Evolutionary conservation across 1,140 invertebrate genomes (phyloP).

Genomic region (Magallana angulata): DNA sequence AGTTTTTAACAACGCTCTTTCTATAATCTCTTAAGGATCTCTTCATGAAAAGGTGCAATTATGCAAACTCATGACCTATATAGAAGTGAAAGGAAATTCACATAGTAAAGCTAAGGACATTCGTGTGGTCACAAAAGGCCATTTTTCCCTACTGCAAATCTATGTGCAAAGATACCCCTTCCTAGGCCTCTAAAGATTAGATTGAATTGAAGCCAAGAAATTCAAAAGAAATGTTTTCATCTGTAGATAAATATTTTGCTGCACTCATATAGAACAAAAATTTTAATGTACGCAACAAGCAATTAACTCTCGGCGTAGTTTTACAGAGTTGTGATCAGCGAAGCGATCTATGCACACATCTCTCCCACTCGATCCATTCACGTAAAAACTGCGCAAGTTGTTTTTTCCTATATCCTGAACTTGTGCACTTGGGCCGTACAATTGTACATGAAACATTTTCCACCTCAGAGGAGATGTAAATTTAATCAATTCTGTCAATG

Average conservation of each 20-base stretch:
- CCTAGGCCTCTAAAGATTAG: slow-evolving; percentile 1
- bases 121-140: not conserved
- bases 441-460: slow-evolving; percentile 24
- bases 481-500: not conserved
- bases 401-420: slow-evolving; percentile 14
- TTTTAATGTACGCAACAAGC: slow-evolving; percentile 37
- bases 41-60: slow-evolving; percentile 29
- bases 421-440: not conserved
- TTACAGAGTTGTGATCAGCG: not conserved
- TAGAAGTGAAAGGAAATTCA: slow-evolving; percentile 28
- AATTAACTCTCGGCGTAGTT: slow-evolving; percentile 22
- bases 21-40: slow-evolving; percentile 22
- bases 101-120: not conserved
- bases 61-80: slow-evolving; percentile 27
- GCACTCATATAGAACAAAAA: slow-evolving; percentile 36
- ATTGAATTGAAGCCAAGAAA: slow-evolving; percentile 36
- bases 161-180: slow-evolving; percentile 9
- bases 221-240: slow-evolving; percentile 37
- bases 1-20: not conserved
- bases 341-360: slow-evolving; percentile 23
- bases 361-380: slow-evolving; percentile 3
- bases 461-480: slow-evolving; percentile 8
- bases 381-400: slow-evolving; percentile 20
- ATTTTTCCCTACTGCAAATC: not conserved
- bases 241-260: slow-evolving; percentile 36